Base-by-base conservation (phyloP, 2,888 invertebrate genomes). In the Drosophila longiperda region DNA sequence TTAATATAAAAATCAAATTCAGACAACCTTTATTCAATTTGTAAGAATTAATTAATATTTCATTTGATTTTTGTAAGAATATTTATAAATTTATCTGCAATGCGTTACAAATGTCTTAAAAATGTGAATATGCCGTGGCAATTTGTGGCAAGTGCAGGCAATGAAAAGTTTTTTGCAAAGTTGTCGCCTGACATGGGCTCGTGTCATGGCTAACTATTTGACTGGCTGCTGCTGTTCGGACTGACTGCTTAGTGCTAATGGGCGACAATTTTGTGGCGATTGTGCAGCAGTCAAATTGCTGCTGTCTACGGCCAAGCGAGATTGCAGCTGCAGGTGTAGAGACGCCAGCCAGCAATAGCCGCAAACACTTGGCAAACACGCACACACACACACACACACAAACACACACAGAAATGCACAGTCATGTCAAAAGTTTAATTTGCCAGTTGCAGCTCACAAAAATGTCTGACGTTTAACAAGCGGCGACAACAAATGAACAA, bases 401-500 rank as follows among this genome's bases (percentile, higher is more conserved):
- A 20, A 17, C 15, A 54, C 15, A 6, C 45, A 58, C 42, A 53
- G 29, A 29, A 29, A 36, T 20, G 29, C 17, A 49, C 34, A 23
- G 17, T 45, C 52, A 42, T 23, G 45, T 38, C 55, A 65, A 11
- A 69, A 52, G 72, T 77, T 81, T 69, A 23, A 65, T 64, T 68
- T 78, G 73, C 67, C 75, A 66, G 55, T 61, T 73, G 73, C 67
- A 71, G 75, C 60, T 69, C 54, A 65, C 26, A 77, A 74, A 79
- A 82, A 57, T 65, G 50, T 58, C 66, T 53, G 71, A 66, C 82
- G 66, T 78, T 81, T 80, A 64, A 73, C 72, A 65, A 75, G 78
- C 69, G 70, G 62, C 69, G 73, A 70, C 70, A 78, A 62, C 68
- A 80, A 78, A 65, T 78, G 66, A 79, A 66, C 80, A 80, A 75